Base-by-base conservation (phyloP, 2,888 invertebrate species). In the Pelosia muscerda region DNA sequence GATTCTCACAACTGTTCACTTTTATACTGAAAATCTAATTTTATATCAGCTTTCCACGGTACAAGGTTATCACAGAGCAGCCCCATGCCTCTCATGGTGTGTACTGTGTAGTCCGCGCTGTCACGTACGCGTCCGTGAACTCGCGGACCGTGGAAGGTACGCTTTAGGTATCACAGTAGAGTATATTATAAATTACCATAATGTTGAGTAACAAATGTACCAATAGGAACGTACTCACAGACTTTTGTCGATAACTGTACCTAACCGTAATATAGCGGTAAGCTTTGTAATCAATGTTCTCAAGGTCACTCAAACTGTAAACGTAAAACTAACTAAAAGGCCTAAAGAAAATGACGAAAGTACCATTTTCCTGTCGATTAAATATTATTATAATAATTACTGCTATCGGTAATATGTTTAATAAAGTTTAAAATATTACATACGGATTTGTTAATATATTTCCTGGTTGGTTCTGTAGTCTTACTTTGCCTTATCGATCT, bases 281-380 rank as follows among this genome's bases (percentile, higher is more conserved):
- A 64, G 23, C 55, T 38, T n/a, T 60, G 42, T 68, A 60, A 64
- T 68, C 63, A 68, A 68, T 68, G 58, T 55, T 55, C 55, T 63
- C 59, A 64, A 68, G 68, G 68, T 64, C 55, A 42, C 5, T 6
- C 22, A 23, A 19, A 63, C 38, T 38, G 22, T 23, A 26, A 63
- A 22, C 53, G 19, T 31, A 49, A 59, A 34, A 56, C 22, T 28
- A 25, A 34, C 54, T 34, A 23, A 23, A 63, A 54, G n/a, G 28
- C 22, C 22, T 22, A 23, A 28, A 53, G 8, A 53, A 54, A 63
- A 62, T 31, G 8, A 25, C 10, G 26, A 1, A 54, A 3, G 1
- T 22, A 34, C 8, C 25, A 49, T 23, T 61, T 61, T 61, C 25
- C 49, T 49, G 49, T 61, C 22, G 11, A 25, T 61, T 49, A 49